Conservation (phyloP, 1,140 invertebrate genomes). For the Nasonia longicornis region DNA sequence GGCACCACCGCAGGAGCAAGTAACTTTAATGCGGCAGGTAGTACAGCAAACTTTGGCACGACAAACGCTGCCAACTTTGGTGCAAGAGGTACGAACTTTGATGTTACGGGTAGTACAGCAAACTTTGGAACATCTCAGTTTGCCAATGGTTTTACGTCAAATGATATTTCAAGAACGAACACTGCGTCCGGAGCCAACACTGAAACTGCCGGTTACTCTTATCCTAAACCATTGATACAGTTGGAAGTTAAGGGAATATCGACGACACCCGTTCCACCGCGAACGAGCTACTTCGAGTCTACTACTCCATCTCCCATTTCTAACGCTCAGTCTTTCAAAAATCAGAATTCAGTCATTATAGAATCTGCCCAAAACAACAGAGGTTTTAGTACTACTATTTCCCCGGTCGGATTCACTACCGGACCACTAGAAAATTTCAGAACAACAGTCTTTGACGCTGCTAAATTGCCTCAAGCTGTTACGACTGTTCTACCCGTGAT, state of each 20-base stretch:
- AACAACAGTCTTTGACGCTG: slow-evolving; percentile 53
- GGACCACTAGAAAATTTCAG: slow-evolving; percentile 53
- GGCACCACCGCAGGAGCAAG: slow-evolving; percentile 18
- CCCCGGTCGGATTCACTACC: slow-evolving; percentile 54
- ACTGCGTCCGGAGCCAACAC: slow-evolving; percentile 29
- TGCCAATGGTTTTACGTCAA: not conserved
- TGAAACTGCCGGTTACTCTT: slow-evolving; percentile 51
- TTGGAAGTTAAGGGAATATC: slow-evolving; percentile 44
- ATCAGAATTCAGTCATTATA: slow-evolving; percentile 45
- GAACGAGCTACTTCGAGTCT: slow-evolving; percentile 20
- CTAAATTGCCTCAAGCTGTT: slow-evolving; percentile 49
- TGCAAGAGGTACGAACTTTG: not conserved
- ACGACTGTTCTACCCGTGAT: slow-evolving; percentile 54
- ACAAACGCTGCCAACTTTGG: not conserved
- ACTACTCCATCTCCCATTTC: slow-evolving; percentile 54
- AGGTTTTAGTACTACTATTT: slow-evolving; percentile 46
- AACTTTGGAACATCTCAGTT: not conserved
- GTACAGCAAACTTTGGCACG: not conserved
- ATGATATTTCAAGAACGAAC: slow-evolving; percentile 30
- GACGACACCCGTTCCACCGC: slow-evolving; percentile 22
- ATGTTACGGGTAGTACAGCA: not conserved
- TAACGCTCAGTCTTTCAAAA: slow-evolving; percentile 53
- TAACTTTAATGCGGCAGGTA: not conserved
- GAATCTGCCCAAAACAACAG: slow-evolving; percentile 16
- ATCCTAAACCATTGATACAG: slow-evolving; percentile 52